These are phyloP conservation scores for Erinaceus europaeus DNA, from an alignment of 2,113 vertebrate species.

Conservation along the genomic window DNA sequence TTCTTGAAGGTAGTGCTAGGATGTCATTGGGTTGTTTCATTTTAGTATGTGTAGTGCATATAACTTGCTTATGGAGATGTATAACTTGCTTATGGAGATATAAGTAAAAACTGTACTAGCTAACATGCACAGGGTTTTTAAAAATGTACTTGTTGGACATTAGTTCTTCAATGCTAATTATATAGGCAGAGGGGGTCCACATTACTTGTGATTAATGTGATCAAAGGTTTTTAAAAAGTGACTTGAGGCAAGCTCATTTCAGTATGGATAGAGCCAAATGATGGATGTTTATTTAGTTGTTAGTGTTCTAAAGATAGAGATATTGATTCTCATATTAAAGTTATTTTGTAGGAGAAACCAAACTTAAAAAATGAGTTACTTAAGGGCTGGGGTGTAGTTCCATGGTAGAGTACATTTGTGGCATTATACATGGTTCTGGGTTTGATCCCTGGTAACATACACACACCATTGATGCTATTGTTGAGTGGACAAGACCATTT, in stretches of 20 bases:
- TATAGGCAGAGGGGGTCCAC: constrained; percentile 1
- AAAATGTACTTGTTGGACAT: constrained; percentile 44
- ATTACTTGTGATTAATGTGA: constrained; percentile 19
- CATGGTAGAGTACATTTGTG: too few relatives aligned
- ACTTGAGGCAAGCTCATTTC: background rate
- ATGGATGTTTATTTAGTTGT: background rate
- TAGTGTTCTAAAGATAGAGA: background rate
- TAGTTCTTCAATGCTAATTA: constrained; percentile 54
- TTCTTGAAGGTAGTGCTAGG: constrained; percentile 25
- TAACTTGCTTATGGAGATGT: constrained; percentile 47
- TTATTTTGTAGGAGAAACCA: background rate
- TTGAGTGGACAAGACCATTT: background rate
- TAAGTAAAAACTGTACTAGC: constrained; percentile 52
- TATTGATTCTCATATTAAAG: background rate
- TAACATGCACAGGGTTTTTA: constrained; percentile 54
- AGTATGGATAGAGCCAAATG: constrained; percentile 24
- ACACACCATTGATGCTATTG: background rate
- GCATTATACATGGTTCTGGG: too few relatives aligned
- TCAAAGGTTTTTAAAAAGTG: background rate
- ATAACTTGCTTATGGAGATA: constrained; percentile 40
- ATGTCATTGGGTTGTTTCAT: constrained; percentile 33
- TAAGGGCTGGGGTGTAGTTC: too few relatives aligned
- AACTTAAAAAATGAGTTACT: background rate
- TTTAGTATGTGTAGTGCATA: constrained; percentile 31
- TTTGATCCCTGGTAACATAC: too few relatives aligned